Evolutionary conservation across 1,140 invertebrate species (phyloP).

Genomic region (Tetragonula clypearis): DNA sequence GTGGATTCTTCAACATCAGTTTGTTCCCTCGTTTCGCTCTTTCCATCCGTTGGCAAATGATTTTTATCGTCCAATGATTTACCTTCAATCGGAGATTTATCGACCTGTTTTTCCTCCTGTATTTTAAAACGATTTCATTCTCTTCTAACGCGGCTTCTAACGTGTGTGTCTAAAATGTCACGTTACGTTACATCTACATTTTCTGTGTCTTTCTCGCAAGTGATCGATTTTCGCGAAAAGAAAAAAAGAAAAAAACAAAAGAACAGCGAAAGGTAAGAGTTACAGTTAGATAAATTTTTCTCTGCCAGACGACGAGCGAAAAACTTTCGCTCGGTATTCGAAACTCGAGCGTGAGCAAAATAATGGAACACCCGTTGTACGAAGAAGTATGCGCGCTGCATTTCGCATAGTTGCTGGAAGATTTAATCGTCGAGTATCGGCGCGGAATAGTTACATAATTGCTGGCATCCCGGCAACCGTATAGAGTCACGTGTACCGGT

Average conservation of each 20-base stretch:
- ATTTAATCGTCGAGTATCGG: conserved; percentile 62
- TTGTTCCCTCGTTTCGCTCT: too few species aligned
- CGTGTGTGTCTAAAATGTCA: too few species aligned
- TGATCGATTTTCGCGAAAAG: not conserved
- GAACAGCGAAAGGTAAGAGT: too few species aligned
- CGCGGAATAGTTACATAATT: conserved; percentile 64
- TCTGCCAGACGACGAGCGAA: not conserved
- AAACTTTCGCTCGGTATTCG: not conserved
- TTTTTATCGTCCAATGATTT: not conserved
- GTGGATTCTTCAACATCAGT: not conserved
- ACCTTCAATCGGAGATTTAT: not conserved
- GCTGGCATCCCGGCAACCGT: conserved; percentile 53
- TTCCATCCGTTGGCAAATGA: not conserved
- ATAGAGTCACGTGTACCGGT: conserved; percentile 48
- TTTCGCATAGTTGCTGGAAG: conserved; percentile 45
- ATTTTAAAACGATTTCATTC: too few species aligned
- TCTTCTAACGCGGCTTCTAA: too few species aligned
- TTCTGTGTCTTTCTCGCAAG: not conserved
- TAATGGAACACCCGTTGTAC: not conserved
- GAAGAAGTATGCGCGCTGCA: not conserved
- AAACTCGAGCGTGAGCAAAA: not conserved
- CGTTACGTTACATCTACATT: not conserved
- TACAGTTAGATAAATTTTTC: too few species aligned
- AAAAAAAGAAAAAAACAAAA: not conserved
- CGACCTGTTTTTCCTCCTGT: too few species aligned